A percentile compares a stretch with the other conserved stretches of the same genome.
Conservation (phyloP, 2,797 vertebrate genomes). For the Synaphobranchus kaupii region DNA sequence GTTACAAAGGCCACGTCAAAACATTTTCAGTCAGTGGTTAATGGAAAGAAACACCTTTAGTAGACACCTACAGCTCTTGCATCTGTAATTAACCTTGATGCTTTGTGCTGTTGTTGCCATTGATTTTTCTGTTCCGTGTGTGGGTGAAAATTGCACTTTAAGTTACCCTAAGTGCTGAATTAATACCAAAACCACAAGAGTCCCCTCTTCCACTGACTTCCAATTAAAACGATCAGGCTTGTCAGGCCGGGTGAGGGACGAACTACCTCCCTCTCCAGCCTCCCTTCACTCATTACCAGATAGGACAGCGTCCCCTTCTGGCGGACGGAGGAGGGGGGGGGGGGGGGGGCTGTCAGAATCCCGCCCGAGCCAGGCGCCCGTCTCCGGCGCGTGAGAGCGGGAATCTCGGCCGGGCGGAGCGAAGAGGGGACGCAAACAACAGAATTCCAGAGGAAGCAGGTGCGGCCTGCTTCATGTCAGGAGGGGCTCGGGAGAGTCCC, state of each 20-base stretch:
- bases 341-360: conserved; percentile 24
- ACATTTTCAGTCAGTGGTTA: conserved; percentile 46
- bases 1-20: conserved; percentile 59
- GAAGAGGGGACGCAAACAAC: conserved; percentile 54
- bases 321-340: conserved; percentile 42
- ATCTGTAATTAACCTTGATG: conserved; percentile 84
- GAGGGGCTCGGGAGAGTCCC: conserved; percentile 33
- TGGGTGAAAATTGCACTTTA: conserved; percentile 86
- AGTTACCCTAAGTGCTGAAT: conserved; percentile 86
- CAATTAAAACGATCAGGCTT: conserved; percentile 80
- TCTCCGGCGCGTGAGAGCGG: conserved; percentile 59
- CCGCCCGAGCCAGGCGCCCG: conserved; percentile 4
- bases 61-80: conserved; percentile 59
- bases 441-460: conserved; percentile 64
- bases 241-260: conserved; percentile 48
- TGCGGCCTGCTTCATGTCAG: conserved; percentile 46
- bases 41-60: conserved; percentile 39
- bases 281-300: not conserved
- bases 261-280: not conserved
- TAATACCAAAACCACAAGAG: conserved; percentile 83
- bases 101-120: conserved; percentile 78
- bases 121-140: conserved; percentile 84
- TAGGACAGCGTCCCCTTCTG: conserved; percentile 9
- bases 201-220: conserved; percentile 79
- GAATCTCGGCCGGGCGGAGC: conserved; percentile 47